These are phyloP conservation scores for Furnarius figulus DNA, from an alignment of 2,113 vertebrate species.

Conservation along the genomic window DNA sequence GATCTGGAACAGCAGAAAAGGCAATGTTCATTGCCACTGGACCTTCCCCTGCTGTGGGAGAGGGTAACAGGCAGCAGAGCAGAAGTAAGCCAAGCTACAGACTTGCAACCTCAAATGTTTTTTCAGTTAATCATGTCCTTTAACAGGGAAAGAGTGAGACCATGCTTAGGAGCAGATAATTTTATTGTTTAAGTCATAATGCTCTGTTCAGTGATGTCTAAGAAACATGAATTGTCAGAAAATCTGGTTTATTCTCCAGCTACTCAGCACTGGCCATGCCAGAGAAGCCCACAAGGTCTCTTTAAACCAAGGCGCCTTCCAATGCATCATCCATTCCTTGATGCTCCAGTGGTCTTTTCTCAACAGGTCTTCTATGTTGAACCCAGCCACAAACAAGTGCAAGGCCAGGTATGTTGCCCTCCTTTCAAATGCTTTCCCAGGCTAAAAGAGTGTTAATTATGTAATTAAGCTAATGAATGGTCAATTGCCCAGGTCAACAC, in stretches of 20 bases:
- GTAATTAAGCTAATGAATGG: not conserved
- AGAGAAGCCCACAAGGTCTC: not conserved
- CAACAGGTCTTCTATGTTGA: not conserved
- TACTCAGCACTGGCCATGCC: not conserved
- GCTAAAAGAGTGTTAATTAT: not conserved
- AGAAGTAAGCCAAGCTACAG: not conserved
- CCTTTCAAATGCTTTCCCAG: not conserved
- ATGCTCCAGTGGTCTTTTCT: not conserved
- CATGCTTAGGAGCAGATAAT: not conserved
- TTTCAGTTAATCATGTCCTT: not conserved
- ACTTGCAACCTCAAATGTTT: not conserved
- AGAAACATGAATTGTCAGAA: not conserved
- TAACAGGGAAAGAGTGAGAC: not conserved
- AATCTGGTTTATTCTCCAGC: not conserved
- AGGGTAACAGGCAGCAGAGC: not conserved
- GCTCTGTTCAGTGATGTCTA: not conserved
- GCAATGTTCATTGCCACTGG: accelerated
- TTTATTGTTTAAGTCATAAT: not conserved
- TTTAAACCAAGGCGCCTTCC: not conserved
- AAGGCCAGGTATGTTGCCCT: not conserved
- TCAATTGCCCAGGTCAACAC: not conserved
- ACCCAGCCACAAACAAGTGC: not conserved
- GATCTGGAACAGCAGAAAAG: not conserved
- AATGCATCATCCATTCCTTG: not conserved
- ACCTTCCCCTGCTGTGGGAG: not conserved